Evolutionary conservation across 2,797 vertebrate species (phyloP).

Genomic region (Vultur gryphus): DNA sequence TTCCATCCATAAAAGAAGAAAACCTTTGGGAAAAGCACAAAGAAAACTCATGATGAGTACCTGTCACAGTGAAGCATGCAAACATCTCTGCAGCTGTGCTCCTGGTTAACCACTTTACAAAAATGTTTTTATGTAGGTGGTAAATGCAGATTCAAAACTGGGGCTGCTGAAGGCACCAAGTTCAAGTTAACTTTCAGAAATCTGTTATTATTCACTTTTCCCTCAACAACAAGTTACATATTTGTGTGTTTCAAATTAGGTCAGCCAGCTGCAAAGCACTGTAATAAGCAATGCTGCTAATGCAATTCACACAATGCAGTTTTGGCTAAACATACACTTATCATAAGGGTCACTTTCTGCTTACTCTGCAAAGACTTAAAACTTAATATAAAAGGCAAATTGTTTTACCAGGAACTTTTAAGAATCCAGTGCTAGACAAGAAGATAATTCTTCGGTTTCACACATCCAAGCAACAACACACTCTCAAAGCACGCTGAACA

Average conservation of each 20-base stretch:
- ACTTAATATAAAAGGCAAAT: background rate
- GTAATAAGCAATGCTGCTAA: conserved; percentile 22
- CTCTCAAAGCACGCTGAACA: background rate
- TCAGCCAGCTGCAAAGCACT: conserved; percentile 61
- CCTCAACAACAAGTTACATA: conserved; percentile 44
- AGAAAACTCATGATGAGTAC: conserved; percentile 35
- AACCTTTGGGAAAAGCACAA: background rate
- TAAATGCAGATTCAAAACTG: conserved; percentile 57
- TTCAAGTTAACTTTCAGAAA: conserved; percentile 67
- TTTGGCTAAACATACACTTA: conserved; percentile 1
- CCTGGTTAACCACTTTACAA: conserved; percentile 75
- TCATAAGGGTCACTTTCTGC: conserved; percentile 3
- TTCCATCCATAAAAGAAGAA: background rate
- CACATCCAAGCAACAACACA: background rate
- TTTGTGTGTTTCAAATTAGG: conserved; percentile 53
- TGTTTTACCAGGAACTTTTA: background rate
- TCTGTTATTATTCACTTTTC: conserved; percentile 49
- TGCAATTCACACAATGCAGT: conserved; percentile 27
- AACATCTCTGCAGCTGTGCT: conserved; percentile 69
- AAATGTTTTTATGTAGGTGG: conserved; percentile 73
- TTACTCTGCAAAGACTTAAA: conserved; percentile 3
- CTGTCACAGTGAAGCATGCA: conserved; percentile 31
- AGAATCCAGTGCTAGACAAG: background rate
- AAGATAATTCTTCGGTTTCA: background rate
- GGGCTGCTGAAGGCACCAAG: conserved; percentile 60